Evolutionary conservation across 2,888 invertebrate species (phyloP).

Genomic region (Drosophila engyochracea): DNA sequence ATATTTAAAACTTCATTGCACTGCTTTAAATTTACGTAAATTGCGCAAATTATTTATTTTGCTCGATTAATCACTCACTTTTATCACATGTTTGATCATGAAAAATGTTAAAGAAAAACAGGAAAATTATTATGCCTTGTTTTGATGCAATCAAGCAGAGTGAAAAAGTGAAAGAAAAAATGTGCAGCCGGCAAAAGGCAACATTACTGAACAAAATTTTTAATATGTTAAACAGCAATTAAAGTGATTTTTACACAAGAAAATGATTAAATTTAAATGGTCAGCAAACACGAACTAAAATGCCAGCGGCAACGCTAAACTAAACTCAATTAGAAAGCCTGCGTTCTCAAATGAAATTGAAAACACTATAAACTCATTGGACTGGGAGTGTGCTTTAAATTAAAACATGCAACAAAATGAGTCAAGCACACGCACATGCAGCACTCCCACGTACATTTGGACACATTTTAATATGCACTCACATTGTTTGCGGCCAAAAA

Average conservation of each 20-base stretch:
- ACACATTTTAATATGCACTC: slow-evolving; percentile 20
- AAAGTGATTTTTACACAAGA: slow-evolving; percentile 72
- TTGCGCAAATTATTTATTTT: slow-evolving; percentile 21
- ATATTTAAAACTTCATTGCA: background rate
- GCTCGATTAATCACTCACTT: slow-evolving; percentile 38
- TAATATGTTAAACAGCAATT: slow-evolving; percentile 73
- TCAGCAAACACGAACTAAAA: slow-evolving; percentile 47
- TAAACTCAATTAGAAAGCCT: slow-evolving; percentile 52
- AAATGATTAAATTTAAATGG: slow-evolving; percentile 71
- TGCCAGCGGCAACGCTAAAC: slow-evolving; percentile 16
- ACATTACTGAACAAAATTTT: slow-evolving; percentile 69
- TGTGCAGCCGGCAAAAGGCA: slow-evolving; percentile 25
- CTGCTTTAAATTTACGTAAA: background rate
- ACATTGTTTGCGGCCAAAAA: slow-evolving; percentile 33
- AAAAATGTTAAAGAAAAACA: slow-evolving; percentile 11
- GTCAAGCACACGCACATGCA: slow-evolving; percentile 52
- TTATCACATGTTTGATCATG: slow-evolving; percentile 49
- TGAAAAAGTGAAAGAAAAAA: slow-evolving; percentile 8
- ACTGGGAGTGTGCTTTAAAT: slow-evolving; percentile 54
- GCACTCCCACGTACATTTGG: slow-evolving; percentile 7
- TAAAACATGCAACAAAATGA: slow-evolving; percentile 63
- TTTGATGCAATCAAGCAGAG: slow-evolving; percentile 47
- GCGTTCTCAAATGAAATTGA: slow-evolving; percentile 52
- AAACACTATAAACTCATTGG: slow-evolving; percentile 39
- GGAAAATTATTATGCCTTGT: slow-evolving; percentile 45